Percentiles rank a stretch among this genome's conserved stretches.
Conservation (phyloP, 1,140 invertebrate species). For the Caenorhabditis remanei region DNA sequence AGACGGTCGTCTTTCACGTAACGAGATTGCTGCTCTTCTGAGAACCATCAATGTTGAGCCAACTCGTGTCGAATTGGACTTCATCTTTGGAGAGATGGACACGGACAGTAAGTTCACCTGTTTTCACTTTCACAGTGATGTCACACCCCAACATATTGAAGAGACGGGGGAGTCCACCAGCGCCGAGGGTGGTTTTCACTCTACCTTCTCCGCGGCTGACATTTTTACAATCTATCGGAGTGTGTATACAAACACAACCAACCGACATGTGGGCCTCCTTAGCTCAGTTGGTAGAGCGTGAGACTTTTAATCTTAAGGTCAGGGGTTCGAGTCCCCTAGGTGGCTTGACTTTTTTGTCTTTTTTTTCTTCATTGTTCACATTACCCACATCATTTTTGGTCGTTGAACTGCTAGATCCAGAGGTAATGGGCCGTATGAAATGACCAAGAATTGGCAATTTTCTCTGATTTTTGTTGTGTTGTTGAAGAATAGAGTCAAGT, state of each 20-base stretch:
- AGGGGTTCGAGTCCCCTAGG: conserved; percentile 34
- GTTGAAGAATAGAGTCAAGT: conserved; percentile 2
- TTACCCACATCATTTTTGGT: conserved; percentile 50
- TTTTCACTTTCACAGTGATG: background rate
- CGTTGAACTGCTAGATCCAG: conserved; percentile 6
- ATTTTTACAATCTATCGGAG: background rate
- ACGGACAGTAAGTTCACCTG: conserved; percentile 68
- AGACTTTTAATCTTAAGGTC: conserved; percentile 41
- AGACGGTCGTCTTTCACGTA: conserved; percentile 71
- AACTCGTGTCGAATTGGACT: conserved; percentile 74
- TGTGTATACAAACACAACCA: background rate
- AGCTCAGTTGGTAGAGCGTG: conserved; percentile 37
- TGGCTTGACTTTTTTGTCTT: conserved; percentile 43
- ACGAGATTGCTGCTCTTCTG: conserved; percentile 73
- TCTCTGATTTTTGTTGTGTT: conserved; percentile 35
- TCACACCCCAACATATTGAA: no score
- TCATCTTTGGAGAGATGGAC: conserved; percentile 76
- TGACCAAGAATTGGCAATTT: conserved; percentile 13
- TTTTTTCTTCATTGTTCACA: background rate
- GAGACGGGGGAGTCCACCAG: background rate
- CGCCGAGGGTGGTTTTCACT: background rate
- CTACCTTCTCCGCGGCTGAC: background rate
- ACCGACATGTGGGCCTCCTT: background rate
- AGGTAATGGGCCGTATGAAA: conserved; percentile 8
- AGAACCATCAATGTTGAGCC: conserved; percentile 74